Evolutionary conservation across 2,888 invertebrate genomes (phyloP).

Genomic region (Glomeris marginata): DNA sequence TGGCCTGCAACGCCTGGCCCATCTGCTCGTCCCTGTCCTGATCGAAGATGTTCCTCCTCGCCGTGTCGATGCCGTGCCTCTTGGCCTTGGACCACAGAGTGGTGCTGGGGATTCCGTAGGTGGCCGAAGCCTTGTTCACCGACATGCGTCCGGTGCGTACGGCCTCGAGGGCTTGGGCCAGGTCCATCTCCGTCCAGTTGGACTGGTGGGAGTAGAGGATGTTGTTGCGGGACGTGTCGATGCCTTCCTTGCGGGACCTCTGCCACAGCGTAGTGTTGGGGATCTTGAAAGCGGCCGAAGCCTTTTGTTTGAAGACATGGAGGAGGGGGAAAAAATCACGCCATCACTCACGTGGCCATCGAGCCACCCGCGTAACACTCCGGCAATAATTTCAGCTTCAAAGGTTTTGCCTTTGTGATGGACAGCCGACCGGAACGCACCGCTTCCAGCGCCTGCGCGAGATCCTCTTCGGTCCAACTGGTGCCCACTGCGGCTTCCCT

Average conservation of each 20-base stretch:
- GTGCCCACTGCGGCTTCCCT: conserved; percentile 36
- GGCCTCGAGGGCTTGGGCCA: conserved; percentile 78
- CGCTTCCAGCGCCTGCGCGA: conserved; percentile 75
- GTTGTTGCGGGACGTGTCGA: conserved; percentile 37
- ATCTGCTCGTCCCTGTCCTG: conserved; percentile 13
- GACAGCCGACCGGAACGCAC: conserved; percentile 76
- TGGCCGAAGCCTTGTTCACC: conserved; percentile 78
- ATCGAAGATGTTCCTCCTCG: conserved; percentile 4
- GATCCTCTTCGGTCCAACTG: conserved; percentile 76
- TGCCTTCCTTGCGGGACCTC: conserved; percentile 74
- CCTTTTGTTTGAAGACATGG: conserved; percentile 31
- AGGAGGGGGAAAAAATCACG: too few species aligned
- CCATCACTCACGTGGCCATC: too few species aligned
- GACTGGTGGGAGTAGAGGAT: conserved; percentile 4
- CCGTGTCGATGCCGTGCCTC: conserved; percentile 65
- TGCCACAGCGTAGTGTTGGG: conserved; percentile 80
- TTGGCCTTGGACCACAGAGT: conserved; percentile 87
- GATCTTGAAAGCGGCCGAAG: conserved; percentile 71
- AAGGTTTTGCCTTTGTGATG: conserved; percentile 58
- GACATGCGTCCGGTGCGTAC: conserved; percentile 83
- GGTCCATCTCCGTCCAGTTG: conserved; percentile 75
- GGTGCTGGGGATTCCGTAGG: conserved; percentile 77
- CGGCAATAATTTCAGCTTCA: too few species aligned
- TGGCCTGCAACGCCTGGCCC: conserved; percentile 14
- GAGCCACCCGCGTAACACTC: too few species aligned